phyloP scores from a whole-genome alignment of 2,797 vertebrate species.

The Morelia viridis region DNA sequence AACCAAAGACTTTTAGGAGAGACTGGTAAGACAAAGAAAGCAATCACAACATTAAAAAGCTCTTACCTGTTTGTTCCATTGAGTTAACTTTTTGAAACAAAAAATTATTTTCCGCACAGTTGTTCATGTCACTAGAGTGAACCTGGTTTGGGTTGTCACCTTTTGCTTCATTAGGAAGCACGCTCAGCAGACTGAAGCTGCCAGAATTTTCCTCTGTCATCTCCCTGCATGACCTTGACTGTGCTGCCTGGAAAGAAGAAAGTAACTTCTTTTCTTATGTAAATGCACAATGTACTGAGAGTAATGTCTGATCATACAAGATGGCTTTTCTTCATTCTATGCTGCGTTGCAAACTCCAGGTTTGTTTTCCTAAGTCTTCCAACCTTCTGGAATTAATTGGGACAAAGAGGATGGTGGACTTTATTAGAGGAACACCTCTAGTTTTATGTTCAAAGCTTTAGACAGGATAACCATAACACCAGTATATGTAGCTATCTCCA shows the following conservation, averaged over 20 bases:
- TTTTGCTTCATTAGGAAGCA: conserved; percentile 68
- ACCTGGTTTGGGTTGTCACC: conserved; percentile 52
- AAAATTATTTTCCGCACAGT: conserved; percentile 6
- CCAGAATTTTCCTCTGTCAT: conserved; percentile 35
- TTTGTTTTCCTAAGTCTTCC: neutral
- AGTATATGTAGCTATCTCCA: neutral
- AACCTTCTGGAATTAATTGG: neutral
- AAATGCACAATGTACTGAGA: neutral
- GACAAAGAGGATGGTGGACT: neutral
- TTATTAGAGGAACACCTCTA: neutral
- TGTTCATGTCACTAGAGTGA: conserved; percentile 17
- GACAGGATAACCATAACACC: neutral
- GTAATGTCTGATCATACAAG: neutral
- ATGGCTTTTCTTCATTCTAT: neutral
- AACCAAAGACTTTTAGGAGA: neutral
- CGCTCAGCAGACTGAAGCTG: conserved; percentile 64
- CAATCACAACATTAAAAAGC: neutral
- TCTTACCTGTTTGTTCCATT: conserved; percentile 54
- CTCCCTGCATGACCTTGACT: conserved; percentile 24
- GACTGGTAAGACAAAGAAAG: conserved; percentile 16
- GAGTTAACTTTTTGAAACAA: conserved; percentile 24
- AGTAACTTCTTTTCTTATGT: neutral
- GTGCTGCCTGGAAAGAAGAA: conserved; percentile 50
- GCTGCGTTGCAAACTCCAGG: neutral
- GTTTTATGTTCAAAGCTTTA: neutral